A percentile compares a stretch with the other conserved stretches of the same genome.
phyloP scores from a whole-genome alignment of 1,140 invertebrate genomes.

The Drosophila pseudoobscura region DNA sequence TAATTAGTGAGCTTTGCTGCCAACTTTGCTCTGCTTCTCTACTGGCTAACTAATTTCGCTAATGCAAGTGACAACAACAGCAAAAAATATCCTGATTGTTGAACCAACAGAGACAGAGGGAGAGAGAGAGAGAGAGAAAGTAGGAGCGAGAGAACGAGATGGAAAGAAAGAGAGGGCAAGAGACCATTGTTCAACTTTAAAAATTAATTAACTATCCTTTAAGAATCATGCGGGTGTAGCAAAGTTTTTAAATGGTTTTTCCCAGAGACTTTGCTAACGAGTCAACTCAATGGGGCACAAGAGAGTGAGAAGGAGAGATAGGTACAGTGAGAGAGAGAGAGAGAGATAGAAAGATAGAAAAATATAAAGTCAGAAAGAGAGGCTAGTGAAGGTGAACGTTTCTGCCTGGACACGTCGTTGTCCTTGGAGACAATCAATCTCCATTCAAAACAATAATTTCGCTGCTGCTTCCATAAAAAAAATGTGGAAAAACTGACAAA shows the following conservation, averaged over 20 bases:
- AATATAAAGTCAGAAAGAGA: neutral
- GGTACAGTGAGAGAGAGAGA: too few species aligned
- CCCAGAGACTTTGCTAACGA: slow-evolving; percentile 55
- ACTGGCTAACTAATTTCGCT: slow-evolving; percentile 64
- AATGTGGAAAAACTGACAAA: slow-evolving; percentile 56
- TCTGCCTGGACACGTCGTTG: slow-evolving; percentile 60
- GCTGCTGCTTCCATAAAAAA: slow-evolving; percentile 28
- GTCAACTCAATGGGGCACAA: slow-evolving; percentile 17
- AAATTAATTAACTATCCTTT: slow-evolving; percentile 81
- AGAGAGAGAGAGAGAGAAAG: slow-evolving; percentile 1
- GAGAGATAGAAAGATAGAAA: too few species aligned
- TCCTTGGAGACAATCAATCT: slow-evolving; percentile 82
- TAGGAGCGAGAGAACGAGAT: neutral
- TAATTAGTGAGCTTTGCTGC: slow-evolving; percentile 61
- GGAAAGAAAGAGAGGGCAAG: neutral
- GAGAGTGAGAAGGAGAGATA: neutral
- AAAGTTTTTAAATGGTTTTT: slow-evolving; percentile 60
- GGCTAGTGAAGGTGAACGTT: slow-evolving; percentile 47
- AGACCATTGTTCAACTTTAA: slow-evolving; percentile 68
- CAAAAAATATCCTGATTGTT: slow-evolving; percentile 52
- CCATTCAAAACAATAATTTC: slow-evolving; percentile 81
- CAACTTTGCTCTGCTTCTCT: slow-evolving; percentile 18
- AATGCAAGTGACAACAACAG: slow-evolving; percentile 71
- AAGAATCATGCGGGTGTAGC: slow-evolving; percentile 46
- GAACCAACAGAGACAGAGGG: slow-evolving; percentile 18